Conservation (phyloP, 1,140 invertebrate species). For the Drosophila pandora region DNA sequence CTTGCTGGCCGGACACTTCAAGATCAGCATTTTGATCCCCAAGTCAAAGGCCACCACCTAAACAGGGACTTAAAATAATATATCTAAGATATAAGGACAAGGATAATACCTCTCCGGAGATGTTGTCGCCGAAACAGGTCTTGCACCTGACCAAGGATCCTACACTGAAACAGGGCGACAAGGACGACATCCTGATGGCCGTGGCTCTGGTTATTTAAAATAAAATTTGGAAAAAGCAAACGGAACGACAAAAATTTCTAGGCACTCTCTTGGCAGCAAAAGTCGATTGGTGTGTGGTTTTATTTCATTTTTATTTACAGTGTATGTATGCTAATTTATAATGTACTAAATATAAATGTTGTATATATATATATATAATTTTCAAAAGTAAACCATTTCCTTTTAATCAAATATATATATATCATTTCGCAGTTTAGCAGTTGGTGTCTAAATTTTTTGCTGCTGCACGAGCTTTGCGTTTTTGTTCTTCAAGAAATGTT, state of each 20-base stretch:
- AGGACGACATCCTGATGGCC: constrained; percentile 9
- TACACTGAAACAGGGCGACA: constrained; percentile 23
- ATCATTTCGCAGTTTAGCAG: constrained; percentile 53
- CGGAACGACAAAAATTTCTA: background rate
- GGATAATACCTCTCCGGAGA: constrained; percentile 37
- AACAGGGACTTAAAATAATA: background rate
- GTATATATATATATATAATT: constrained; percentile 67
- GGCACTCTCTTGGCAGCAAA: constrained; percentile 10
- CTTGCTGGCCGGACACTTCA: constrained; percentile 24
- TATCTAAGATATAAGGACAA: background rate
- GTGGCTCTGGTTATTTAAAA: background rate
- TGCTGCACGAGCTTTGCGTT: constrained; percentile 54
- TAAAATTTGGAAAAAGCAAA: no score
- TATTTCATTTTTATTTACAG: constrained; percentile 82
- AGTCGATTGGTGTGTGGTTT: constrained; percentile 33
- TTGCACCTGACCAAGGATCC: constrained; percentile 33
- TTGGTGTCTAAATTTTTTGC: constrained; percentile 59
- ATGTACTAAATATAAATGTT: constrained; percentile 80
- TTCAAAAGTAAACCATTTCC: constrained; percentile 77
- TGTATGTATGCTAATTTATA: constrained; percentile 81
- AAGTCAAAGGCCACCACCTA: constrained; percentile 31
- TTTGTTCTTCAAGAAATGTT: constrained; percentile 60
- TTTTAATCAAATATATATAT: constrained; percentile 57
- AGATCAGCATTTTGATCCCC: constrained; percentile 42
- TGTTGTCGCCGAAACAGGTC: constrained; percentile 51